These are phyloP conservation scores for Drosophila lutescens DNA, from an alignment of 2,888 invertebrate species.

Conservation along the genomic window DNA sequence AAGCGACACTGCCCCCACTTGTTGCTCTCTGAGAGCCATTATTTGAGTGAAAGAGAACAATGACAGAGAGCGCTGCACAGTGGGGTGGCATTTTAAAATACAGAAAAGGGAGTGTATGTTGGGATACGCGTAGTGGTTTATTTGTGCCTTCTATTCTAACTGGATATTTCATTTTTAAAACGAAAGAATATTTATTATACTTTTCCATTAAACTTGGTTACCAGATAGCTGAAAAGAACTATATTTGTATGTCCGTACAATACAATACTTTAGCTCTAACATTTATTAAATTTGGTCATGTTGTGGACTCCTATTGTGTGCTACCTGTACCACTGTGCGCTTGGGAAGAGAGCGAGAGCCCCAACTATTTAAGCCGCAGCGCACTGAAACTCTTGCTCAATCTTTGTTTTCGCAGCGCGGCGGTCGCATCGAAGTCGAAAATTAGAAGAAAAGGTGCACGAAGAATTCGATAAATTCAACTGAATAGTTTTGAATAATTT, in stretches of 20 bases:
- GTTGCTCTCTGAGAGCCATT: constrained; percentile 16
- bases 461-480: constrained; percentile 9
- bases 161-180: too few relatives aligned
- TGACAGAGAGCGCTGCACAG: neutral
- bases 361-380: constrained; percentile 15
- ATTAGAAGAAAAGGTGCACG: constrained; percentile 6
- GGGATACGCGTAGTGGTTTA: too few relatives aligned
- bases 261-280: too few relatives aligned
- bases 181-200: too few relatives aligned
- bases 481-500: constrained; percentile 10
- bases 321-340: constrained; percentile 3
- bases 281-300: too few relatives aligned
- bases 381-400: constrained; percentile 9
- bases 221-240: too few relatives aligned
- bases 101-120: too few relatives aligned
- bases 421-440: constrained; percentile 6
- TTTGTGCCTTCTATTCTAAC: too few relatives aligned
- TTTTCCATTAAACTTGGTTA: too few relatives aligned
- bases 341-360: neutral
- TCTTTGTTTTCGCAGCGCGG: constrained; percentile 17
- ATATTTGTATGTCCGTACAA: too few relatives aligned
- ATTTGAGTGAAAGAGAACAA: neutral
- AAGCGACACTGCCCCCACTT: neutral
- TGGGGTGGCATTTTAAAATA: neutral
- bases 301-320: too few relatives aligned